Conservation (phyloP, 2,797 vertebrate species). For the Smutsia temminckii region DNA sequence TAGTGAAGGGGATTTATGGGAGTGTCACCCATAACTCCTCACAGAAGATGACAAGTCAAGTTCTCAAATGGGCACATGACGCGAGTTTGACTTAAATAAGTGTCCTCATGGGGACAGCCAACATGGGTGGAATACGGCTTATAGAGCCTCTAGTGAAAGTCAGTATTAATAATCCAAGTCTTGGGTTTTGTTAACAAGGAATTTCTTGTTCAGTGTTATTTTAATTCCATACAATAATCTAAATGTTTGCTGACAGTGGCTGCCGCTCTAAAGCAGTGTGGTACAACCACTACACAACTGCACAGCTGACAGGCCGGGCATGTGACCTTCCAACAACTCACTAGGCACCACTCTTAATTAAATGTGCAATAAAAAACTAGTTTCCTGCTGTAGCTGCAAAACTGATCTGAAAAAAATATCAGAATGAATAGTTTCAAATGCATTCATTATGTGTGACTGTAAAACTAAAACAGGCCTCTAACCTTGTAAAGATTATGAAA, state of each 20-base stretch:
- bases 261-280: fast-evolving
- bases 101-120: not conserved
- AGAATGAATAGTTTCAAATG: not conserved
- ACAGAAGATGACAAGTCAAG: fast-evolving
- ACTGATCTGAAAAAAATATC: not conserved
- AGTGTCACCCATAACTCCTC: fast-evolving
- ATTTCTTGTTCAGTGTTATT: not conserved
- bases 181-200: not conserved
- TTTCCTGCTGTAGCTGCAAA: constrained; percentile 23
- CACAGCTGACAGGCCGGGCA: not conserved
- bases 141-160: fast-evolving
- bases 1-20: not conserved
- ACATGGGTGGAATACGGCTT: fast-evolving
- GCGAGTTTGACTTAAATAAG: not conserved
- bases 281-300: not conserved
- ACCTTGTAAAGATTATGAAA: not conserved
- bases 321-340: not conserved
- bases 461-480: not conserved
- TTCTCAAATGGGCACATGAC: not conserved
- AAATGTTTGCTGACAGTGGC: not conserved
- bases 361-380: not conserved
- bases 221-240: not conserved
- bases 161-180: not conserved
- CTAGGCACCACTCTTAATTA: not conserved
- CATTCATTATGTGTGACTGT: not conserved